These are phyloP conservation scores for Amphiura filiformis DNA, from an alignment of 35 echinoderm and acorn worm genomes.

Conservation along the genomic window DNA sequence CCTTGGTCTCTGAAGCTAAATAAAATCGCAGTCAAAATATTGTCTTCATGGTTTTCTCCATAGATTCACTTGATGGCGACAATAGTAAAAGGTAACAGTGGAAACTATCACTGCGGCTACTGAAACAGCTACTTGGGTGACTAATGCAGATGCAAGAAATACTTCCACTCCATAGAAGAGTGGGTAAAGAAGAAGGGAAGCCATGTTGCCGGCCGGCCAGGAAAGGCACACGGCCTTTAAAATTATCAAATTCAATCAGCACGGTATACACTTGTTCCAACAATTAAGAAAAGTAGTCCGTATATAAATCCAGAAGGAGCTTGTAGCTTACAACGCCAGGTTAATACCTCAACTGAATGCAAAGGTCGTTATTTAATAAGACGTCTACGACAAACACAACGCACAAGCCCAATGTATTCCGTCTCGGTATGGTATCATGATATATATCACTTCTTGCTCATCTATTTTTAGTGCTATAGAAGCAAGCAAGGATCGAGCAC, in stretches of 20 bases:
- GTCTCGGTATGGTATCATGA: slow-evolving; percentile 1
- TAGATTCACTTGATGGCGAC: slow-evolving; percentile 16
- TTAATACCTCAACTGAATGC: neutral
- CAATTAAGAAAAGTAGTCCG: neutral
- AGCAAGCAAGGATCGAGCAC: too few relatives aligned
- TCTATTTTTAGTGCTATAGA: slow-evolving; percentile 7
- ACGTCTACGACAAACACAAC: neutral
- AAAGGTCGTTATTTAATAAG: neutral
- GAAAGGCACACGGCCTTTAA: neutral
- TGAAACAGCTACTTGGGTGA: slow-evolving; percentile 81
- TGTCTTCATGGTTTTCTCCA: slow-evolving; percentile 30
- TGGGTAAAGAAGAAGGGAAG: slow-evolving; percentile 74
- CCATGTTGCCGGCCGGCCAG: slow-evolving; percentile 19
- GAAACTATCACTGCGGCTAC: slow-evolving; percentile 81
- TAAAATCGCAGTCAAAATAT: neutral
- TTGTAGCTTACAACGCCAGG: neutral
- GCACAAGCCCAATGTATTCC: neutral
- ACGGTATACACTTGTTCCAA: neutral
- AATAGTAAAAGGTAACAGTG: slow-evolving; percentile 73
- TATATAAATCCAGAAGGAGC: neutral
- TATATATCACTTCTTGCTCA: neutral
- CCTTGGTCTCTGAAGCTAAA: neutral
- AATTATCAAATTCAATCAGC: neutral
- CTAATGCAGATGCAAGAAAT: slow-evolving; percentile 84
- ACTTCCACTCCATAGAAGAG: slow-evolving; percentile 75